phyloP scores from a whole-genome alignment of 2,888 invertebrate species.

The Uloborus plumipes region DNA sequence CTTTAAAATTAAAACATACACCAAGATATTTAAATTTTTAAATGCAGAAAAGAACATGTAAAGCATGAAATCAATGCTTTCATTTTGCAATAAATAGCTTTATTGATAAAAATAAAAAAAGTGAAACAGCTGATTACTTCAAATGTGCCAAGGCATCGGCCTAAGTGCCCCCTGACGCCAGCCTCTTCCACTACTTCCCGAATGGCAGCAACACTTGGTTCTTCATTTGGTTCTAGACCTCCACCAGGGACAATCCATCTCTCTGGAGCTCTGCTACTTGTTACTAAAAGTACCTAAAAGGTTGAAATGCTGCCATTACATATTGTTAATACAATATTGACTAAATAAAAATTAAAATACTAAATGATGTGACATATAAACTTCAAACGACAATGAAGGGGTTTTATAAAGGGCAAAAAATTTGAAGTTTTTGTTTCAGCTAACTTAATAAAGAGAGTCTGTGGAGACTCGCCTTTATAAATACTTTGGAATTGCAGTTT shows the following conservation, averaged over 20 bases:
- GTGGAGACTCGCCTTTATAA: no score
- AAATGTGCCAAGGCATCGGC: conserved; percentile 91
- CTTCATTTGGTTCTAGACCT: conserved; percentile 91
- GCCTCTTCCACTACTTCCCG: conserved; percentile 97
- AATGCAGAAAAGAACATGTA: no score
- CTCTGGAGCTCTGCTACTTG: conserved; percentile 89
- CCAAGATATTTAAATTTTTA: no score
- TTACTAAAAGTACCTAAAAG: conserved; percentile 88
- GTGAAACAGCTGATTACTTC: conserved; percentile 77
- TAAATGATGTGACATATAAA: no score
- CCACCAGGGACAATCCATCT: conserved; percentile 98
- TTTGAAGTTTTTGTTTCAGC: no score
- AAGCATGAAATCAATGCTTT: neutral
- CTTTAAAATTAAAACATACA: no score
- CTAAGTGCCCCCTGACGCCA: conserved; percentile 91
- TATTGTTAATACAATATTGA: no score
- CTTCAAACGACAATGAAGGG: no score
- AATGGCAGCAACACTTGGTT: conserved; percentile 89
- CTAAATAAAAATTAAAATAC: neutral
- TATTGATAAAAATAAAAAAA: neutral
- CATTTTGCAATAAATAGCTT: neutral
- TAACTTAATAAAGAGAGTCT: no score
- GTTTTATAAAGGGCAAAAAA: no score
- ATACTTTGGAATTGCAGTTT: no score
- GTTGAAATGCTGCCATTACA: neutral